Evolutionary conservation across 2,113 vertebrate genomes (phyloP).

Genomic region (Pomatostomus ruficeps): DNA sequence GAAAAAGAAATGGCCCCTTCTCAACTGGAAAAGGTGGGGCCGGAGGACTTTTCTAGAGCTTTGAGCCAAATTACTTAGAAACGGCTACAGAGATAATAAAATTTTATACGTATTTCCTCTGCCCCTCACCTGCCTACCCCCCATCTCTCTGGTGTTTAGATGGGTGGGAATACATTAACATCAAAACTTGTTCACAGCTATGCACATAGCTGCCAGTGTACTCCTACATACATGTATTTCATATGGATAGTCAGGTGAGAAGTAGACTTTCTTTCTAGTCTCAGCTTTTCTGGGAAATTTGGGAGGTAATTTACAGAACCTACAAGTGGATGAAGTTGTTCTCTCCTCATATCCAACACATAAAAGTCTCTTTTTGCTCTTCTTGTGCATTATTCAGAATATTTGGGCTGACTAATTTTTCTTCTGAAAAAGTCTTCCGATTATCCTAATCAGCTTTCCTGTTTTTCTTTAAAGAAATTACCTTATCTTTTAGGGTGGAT

Average conservation of each 20-base stretch:
- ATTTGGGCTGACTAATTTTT: neutral
- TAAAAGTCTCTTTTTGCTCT: neutral
- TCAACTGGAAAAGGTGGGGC: neutral
- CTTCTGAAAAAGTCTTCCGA: neutral
- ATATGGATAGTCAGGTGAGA: neutral
- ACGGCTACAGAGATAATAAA: neutral
- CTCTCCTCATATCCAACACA: neutral
- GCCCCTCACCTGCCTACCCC: rapidly evolving
- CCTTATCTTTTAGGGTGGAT: slow-evolving; percentile 1
- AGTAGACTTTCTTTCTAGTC: neutral
- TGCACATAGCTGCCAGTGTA: neutral
- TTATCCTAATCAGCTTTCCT: neutral
- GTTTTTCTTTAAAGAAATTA: slow-evolving; percentile 10
- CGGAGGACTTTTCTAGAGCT: neutral
- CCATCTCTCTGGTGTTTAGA: neutral
- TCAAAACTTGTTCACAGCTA: neutral
- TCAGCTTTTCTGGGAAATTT: neutral
- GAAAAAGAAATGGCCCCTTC: neutral
- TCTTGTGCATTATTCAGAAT: neutral
- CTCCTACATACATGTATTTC: neutral
- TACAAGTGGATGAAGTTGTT: neutral
- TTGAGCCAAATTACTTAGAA: neutral
- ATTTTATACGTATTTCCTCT: rapidly evolving
- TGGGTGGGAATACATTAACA: neutral
- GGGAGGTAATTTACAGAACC: neutral